Conservation (phyloP, 2,888 invertebrate species). For the Embidobia sp. region DNA sequence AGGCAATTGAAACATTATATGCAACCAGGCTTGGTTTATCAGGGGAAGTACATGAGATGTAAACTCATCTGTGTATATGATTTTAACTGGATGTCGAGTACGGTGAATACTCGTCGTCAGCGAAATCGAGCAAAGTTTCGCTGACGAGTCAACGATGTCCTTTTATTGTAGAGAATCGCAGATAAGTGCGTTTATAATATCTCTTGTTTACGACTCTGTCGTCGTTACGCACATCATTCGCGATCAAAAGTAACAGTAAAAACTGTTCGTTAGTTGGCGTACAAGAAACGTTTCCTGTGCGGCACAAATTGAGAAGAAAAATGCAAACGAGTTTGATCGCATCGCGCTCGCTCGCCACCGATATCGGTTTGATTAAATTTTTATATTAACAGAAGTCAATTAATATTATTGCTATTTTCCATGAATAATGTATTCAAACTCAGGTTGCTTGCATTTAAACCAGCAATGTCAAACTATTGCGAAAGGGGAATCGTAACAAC, state of each 20-base stretch:
- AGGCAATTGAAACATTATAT: conserved; percentile 1
- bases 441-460: too few relatives aligned
- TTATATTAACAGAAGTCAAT: too few relatives aligned
- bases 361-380: too few relatives aligned
- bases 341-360: too few relatives aligned
- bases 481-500: too few relatives aligned
- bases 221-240: background rate
- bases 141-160: conserved; percentile 26
- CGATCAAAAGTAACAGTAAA: background rate
- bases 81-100: background rate
- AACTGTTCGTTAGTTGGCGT: background rate
- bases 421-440: too few relatives aligned
- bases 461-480: too few relatives aligned
- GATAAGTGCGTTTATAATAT: conserved; percentile 21
- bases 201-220: background rate
- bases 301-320: too few relatives aligned
- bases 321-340: too few relatives aligned
- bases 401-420: too few relatives aligned
- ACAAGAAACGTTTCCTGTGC: too few relatives aligned
- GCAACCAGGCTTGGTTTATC: conserved; percentile 3
- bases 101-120: conserved; percentile 14
- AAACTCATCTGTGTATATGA: conserved; percentile 6
- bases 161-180: conserved; percentile 27
- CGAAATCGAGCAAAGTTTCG: conserved; percentile 20
- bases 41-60: background rate